phyloP scores from a whole-genome alignment of 2,797 vertebrate genomes.

The Takifugu rubripes region DNA sequence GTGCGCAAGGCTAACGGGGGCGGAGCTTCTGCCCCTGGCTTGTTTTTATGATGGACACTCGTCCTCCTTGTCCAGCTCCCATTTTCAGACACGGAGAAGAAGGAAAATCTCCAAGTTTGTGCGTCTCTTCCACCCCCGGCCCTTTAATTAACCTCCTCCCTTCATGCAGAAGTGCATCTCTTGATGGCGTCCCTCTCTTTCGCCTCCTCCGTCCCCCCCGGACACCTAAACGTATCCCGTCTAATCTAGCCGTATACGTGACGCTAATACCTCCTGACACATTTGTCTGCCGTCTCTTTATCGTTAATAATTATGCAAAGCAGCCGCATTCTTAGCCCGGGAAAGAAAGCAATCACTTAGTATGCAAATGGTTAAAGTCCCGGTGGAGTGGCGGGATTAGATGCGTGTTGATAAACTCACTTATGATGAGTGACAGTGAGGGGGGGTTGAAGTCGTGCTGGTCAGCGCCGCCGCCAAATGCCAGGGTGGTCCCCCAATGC shows the following conservation, averaged over 20 bases:
- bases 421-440: slow-evolving; percentile 89
- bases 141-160: slow-evolving; percentile 60
- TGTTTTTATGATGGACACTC: slow-evolving; percentile 22
- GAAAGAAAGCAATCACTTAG: slow-evolving; percentile 83
- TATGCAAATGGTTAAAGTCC: slow-evolving; percentile 90
- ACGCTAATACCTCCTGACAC: slow-evolving; percentile 82
- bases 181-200: slow-evolving; percentile 38
- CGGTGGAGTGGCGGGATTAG: slow-evolving; percentile 69
- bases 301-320: slow-evolving; percentile 92
- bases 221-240: slow-evolving; percentile 57
- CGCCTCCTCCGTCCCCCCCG: slow-evolving; percentile 27
- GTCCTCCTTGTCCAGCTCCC: slow-evolving; percentile 21
- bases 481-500: slow-evolving; percentile 83
- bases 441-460: slow-evolving; percentile 79
- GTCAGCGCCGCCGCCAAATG: slow-evolving; percentile 81
- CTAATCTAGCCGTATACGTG: slow-evolving; percentile 65
- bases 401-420: slow-evolving; percentile 89
- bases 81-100: slow-evolving; percentile 13
- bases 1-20: slow-evolving; percentile 47
- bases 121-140: slow-evolving; percentile 19
- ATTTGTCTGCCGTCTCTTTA: slow-evolving; percentile 87
- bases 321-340: slow-evolving; percentile 72
- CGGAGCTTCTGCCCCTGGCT: not conserved
- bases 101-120: slow-evolving; percentile 9
- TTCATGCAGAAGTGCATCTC: slow-evolving; percentile 41